Evolutionary conservation across 2,888 invertebrate species (phyloP).

Genomic region (Enoplolaimus lenunculus): DNA sequence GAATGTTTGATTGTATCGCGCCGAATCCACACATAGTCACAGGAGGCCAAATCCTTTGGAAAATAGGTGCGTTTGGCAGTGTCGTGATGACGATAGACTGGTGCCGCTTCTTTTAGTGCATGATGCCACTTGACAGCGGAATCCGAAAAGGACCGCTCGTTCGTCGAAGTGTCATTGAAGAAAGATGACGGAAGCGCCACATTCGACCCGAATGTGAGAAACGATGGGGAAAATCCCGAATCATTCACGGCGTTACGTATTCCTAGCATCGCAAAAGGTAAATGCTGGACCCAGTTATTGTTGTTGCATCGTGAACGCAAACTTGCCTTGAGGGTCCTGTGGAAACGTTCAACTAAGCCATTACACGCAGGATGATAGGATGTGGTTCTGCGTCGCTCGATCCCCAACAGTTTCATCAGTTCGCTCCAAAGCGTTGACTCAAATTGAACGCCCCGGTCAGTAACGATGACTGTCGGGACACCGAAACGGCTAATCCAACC

Average conservation of each 20-base stretch:
- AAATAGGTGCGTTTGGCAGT: not conserved
- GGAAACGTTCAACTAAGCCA: conserved; percentile 6
- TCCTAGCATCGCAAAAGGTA: conserved; percentile 1
- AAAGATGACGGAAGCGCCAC: not conserved
- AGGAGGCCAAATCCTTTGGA: not conserved
- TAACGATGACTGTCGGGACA: conserved; percentile 7
- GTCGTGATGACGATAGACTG: not conserved
- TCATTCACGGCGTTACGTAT: not conserved
- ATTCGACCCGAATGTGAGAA: not conserved
- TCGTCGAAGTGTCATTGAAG: not conserved
- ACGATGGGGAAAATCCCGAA: not conserved
- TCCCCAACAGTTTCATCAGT: conserved; percentile 7
- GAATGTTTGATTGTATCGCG: not conserved
- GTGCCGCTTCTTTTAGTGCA: not conserved
- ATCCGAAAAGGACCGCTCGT: not conserved
- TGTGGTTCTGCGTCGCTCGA: not conserved
- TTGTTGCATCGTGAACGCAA: not conserved
- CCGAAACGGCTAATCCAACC: conserved; percentile 10
- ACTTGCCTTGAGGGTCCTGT: not conserved
- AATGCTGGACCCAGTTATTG: not conserved
- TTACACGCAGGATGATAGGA: conserved; percentile 10
- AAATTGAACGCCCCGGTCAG: conserved; percentile 13
- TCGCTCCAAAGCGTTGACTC: conserved; percentile 9
- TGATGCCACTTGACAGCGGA: not conserved
- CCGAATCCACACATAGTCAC: not conserved